Evolutionary conservation across 1,140 invertebrate species (phyloP), one percentile per base, ranked within the genome.

Genomic region (Cydia pomonella): DNA sequence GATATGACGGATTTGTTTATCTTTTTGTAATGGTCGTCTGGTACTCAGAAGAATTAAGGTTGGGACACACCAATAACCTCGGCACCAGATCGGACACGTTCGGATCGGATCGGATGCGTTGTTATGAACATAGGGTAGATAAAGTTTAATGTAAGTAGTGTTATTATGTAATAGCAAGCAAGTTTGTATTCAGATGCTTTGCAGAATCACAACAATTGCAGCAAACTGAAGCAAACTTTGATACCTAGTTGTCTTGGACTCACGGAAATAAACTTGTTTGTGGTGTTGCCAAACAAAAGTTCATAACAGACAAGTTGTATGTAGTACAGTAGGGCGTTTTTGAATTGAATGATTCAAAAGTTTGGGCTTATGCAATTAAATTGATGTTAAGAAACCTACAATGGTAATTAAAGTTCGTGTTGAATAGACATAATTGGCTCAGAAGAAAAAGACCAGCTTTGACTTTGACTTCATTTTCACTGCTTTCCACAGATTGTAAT

Each of bases 181-280:
- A 23, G 53, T 59, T 59, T 59, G 53, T 59, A 59, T 59, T 59
- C 21, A 23, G n/a, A 59, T 23, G 21, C 21, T 59, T 23, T 2
- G 18, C 10, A 59, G 53, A 59, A 21, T 59, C 21, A 59, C 53
- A 18, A 53, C 50, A 59, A 59, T 59, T 23, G 53, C 10, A 59
- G 53, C 4, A 18, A 50, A 50, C 47, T 50, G 47, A 13, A 9
- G 47, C 47, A 23, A 59, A 59, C 53, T 59, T 21, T 3, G 53
- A 23, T 59, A n/a, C n/a, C n/a, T n/a, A 59, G 53, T 59, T 23
- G 53, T 59, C 53, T 6, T 59, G 21, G 50, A 59, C 53, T 59
- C 53, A 21, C 53, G 18, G 53, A 59, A 21, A 59, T 59, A 59
- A 59, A 59, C 53, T 59, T 59, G 53, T 59, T 59, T 59, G 53